Base-by-base conservation (phyloP, 2,113 vertebrate species). In the Sterrhoptilus dennistouni region DNA sequence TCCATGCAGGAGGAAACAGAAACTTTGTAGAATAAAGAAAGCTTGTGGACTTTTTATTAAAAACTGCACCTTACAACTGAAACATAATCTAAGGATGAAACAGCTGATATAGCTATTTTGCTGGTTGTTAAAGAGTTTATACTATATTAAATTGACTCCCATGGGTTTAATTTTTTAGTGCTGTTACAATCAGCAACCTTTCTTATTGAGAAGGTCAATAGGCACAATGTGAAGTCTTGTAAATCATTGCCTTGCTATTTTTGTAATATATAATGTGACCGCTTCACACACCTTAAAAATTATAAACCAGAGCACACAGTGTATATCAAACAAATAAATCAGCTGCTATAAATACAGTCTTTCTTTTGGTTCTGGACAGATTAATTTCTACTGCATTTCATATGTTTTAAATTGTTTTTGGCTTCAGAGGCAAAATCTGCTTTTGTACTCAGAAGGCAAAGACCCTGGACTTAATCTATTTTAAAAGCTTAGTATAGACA, bases 121-220 rank as follows among this genome's bases (percentile, higher is more conserved):
- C 64, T 96, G 87, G 93, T 96, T 97, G 96, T 98, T 97, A 94
- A 97, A 96, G 94, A 97, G 96, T 98, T 98, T 97, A 97, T 97
- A 97, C 96, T 95, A 97, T 97, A 97, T 97, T 98, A 98, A 98
- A 97, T 97, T 96, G 89, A 97, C 89, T 98, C 97, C 96, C 83
- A 13, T 90, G 97, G 97, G 97, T 97, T 97, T 96, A 96, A 97
- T 97, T 98, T 98, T 97, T 98, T 96, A 97, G 74, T 65, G 80
- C 96, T 69, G 63, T 96, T 98, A 95, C 44, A 94, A 87, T 72
- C 92, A 95, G 95, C 97, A 98, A 96, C 94, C 95, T 97, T 97
- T 97, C 96, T 98, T 98, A 97, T 97, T 97, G 97, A 97, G 98
- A 98, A 98, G 97, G 98, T 98, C 98, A 98, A 97, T 95, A 98